Evolutionary conservation across 2,113 vertebrate genomes (phyloP).

Genomic region (Burhinus bistriatus): DNA sequence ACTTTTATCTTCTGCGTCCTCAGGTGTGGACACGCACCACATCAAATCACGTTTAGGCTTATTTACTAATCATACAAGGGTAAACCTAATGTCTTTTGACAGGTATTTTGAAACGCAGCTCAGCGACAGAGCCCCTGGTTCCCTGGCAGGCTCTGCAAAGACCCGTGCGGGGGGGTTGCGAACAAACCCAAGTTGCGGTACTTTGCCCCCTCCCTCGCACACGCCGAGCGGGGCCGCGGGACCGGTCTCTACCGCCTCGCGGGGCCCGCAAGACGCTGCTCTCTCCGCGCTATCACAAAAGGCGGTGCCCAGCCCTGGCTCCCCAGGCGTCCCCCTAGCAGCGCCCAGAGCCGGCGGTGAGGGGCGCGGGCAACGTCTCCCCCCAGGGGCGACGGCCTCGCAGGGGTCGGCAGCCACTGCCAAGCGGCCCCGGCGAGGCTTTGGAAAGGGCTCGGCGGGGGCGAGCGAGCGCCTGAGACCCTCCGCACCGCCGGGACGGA

Average conservation of each 20-base stretch:
- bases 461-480: accelerated
- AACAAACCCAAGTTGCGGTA: accelerated
- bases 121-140: accelerated
- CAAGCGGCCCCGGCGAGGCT: accelerated
- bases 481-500: accelerated
- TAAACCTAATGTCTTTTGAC: not conserved
- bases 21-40: accelerated
- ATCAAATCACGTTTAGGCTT: accelerated
- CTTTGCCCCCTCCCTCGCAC: accelerated
- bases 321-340: not conserved
- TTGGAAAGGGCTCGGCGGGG: accelerated
- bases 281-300: accelerated
- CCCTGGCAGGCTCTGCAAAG: not conserved
- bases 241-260: accelerated
- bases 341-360: not conserved
- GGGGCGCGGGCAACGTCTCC: too few relatives aligned
- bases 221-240: accelerated
- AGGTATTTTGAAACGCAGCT: accelerated
- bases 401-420: accelerated
- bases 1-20: not conserved
- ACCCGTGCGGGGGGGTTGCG: accelerated
- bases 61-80: not conserved
- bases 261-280: accelerated
- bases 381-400: accelerated
- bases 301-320: not conserved